Conservation (phyloP, 1,140 invertebrate genomes). For the Eumaeus atala region DNA sequence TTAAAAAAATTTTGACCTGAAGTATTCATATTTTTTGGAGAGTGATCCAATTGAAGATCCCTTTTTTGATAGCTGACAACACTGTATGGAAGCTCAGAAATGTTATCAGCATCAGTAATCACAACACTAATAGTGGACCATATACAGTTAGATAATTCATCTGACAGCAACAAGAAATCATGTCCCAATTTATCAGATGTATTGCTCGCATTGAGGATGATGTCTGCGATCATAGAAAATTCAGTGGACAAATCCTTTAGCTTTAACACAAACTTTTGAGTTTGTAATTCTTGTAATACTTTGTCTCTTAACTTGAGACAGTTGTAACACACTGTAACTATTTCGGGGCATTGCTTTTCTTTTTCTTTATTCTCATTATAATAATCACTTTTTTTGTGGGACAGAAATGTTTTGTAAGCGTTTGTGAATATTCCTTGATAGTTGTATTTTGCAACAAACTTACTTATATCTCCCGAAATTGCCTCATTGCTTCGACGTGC, state of each 20-base stretch:
- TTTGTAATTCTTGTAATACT: constrained; percentile 51
- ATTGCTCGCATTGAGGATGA: constrained; percentile 50
- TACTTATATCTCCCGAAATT: constrained; percentile 49
- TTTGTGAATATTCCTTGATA: constrained; percentile 47
- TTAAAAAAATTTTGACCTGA: constrained; percentile 34
- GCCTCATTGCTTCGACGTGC: constrained; percentile 59
- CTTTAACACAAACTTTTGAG: constrained; percentile 58
- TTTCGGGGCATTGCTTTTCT: constrained; percentile 54
- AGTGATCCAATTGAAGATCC: constrained; percentile 57
- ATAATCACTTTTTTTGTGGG: constrained; percentile 48
- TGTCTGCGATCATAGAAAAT: constrained; percentile 53
- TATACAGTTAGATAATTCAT: constrained; percentile 49
- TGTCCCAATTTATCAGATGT: constrained; percentile 48
- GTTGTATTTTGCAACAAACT: constrained; percentile 53
- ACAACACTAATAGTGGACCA: constrained; percentile 57
- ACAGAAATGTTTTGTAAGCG: constrained; percentile 44
- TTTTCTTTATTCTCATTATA: constrained; percentile 44
- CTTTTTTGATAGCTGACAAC: constrained; percentile 59
- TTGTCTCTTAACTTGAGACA: constrained; percentile 62
- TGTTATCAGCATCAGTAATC: constrained; percentile 40
- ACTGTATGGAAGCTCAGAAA: constrained; percentile 56
- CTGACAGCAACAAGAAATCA: constrained; percentile 32
- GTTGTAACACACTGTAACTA: constrained; percentile 57
- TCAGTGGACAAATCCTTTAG: constrained; percentile 62
- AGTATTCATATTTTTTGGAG: constrained; percentile 41